These are phyloP conservation scores for Ahaetulla prasina DNA, from an alignment of 2,113 vertebrate species.

Conservation along the genomic window DNA sequence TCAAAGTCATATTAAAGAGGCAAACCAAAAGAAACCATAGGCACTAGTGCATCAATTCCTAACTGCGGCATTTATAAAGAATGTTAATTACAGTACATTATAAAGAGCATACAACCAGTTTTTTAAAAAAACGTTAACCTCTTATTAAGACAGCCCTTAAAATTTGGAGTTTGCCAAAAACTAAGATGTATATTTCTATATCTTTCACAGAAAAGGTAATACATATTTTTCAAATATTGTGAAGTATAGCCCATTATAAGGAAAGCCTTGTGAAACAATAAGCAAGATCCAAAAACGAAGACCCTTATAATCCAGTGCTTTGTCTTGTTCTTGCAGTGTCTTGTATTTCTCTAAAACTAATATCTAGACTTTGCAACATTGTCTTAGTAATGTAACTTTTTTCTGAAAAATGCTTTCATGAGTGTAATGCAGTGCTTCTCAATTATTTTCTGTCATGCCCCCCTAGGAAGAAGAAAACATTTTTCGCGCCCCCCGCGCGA, in stretches of 20 bases:
- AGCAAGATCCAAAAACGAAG: background rate
- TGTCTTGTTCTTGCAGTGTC: background rate
- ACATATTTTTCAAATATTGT: background rate
- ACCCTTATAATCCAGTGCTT: background rate
- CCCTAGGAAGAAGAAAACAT: no score
- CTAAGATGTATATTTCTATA: background rate
- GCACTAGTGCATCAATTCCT: background rate
- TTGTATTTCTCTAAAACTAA: background rate
- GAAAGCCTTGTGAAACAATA: background rate
- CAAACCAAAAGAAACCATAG: constrained; percentile 3
- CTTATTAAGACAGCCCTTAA: background rate
- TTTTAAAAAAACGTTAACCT: background rate
- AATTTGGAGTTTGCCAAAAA: background rate
- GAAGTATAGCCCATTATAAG: background rate
- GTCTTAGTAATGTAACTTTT: background rate
- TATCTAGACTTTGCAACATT: background rate
- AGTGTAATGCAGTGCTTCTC: no score
- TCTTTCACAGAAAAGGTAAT: background rate
- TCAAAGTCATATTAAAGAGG: background rate
- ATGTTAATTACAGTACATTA: background rate
- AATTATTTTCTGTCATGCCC: no score
- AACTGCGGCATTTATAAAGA: background rate
- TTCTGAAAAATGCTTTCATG: background rate
- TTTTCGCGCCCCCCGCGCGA: no score
- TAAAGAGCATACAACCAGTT: background rate